phyloP scores from a whole-genome alignment of 2,113 vertebrate genomes.

The Bubo scandiacus region DNA sequence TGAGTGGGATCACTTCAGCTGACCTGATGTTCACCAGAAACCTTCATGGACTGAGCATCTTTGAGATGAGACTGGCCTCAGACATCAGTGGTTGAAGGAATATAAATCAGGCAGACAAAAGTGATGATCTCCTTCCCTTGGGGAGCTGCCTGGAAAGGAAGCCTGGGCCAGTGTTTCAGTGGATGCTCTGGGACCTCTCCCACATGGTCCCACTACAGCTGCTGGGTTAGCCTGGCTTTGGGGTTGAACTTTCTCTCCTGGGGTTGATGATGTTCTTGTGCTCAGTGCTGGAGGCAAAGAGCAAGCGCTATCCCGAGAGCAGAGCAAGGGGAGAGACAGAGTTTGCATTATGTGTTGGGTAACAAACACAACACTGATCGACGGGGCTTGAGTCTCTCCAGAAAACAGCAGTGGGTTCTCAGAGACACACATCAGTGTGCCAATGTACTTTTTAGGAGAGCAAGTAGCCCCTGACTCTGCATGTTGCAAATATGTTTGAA shows the following conservation, averaged over 20 bases:
- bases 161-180: not conserved
- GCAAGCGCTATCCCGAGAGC: fast-evolving
- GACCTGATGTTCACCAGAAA: not conserved
- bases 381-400: not conserved
- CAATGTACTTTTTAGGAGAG: not conserved
- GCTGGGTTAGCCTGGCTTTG: not conserved
- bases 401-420: not conserved
- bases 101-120: not conserved
- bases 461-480: not conserved
- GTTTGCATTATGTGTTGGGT: not conserved
- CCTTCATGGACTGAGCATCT: not conserved
- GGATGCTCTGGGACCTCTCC: not conserved
- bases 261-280: not conserved
- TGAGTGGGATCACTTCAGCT: not conserved
- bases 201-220: not conserved
- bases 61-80: not conserved
- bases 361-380: not conserved
- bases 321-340: not conserved
- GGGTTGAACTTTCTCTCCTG: not conserved
- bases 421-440: not conserved
- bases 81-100: not conserved
- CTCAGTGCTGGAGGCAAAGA: not conserved
- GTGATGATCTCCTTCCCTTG: not conserved
- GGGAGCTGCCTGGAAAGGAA: not conserved
- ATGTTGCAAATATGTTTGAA: not conserved